A percentile compares a stretch with the other conserved stretches of the same genome.
Conservation (phyloP, 1,140 invertebrate genomes). For the Diprion similis region DNA sequence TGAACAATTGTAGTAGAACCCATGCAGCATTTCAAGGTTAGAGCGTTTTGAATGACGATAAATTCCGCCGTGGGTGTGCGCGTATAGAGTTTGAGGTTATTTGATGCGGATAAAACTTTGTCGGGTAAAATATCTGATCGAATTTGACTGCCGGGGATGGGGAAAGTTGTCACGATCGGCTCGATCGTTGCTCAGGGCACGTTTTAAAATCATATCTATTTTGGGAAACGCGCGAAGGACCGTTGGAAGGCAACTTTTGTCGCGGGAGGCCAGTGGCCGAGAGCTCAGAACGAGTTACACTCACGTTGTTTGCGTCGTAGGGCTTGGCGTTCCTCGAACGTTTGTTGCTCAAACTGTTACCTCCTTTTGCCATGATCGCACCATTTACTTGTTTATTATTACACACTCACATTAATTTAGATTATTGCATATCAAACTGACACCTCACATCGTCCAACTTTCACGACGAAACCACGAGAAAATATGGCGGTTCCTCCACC, state of each 20-base stretch:
- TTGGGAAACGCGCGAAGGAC: slow-evolving; percentile 26
- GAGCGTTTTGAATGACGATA: slow-evolving; percentile 23
- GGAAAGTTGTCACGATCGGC: not conserved
- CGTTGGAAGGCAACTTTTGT: slow-evolving; percentile 16
- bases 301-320: slow-evolving; percentile 59
- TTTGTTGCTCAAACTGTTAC: slow-evolving; percentile 43
- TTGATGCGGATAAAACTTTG: not conserved
- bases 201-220: slow-evolving; percentile 18
- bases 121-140: no score
- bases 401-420: not conserved
- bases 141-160: no score
- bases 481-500: slow-evolving; percentile 4
- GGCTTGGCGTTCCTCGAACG: slow-evolving; percentile 47
- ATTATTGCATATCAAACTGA: slow-evolving; percentile 5
- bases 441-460: not conserved
- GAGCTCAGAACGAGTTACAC: slow-evolving; percentile 29
- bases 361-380: slow-evolving; percentile 45
- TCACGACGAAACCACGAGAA: slow-evolving; percentile 7
- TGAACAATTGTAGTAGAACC: no score
- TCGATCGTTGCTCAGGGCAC: not conserved
- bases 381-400: not conserved
- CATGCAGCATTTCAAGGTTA: slow-evolving; percentile 33
- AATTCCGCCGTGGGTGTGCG: slow-evolving; percentile 11
- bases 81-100: slow-evolving; percentile 47
- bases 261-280: slow-evolving; percentile 16